Percentiles rank a stretch among this genome's conserved stretches.
These are phyloP conservation scores for Mustela nigripes DNA, from an alignment of 2,113 vertebrate species.

Conservation along the genomic window DNA sequence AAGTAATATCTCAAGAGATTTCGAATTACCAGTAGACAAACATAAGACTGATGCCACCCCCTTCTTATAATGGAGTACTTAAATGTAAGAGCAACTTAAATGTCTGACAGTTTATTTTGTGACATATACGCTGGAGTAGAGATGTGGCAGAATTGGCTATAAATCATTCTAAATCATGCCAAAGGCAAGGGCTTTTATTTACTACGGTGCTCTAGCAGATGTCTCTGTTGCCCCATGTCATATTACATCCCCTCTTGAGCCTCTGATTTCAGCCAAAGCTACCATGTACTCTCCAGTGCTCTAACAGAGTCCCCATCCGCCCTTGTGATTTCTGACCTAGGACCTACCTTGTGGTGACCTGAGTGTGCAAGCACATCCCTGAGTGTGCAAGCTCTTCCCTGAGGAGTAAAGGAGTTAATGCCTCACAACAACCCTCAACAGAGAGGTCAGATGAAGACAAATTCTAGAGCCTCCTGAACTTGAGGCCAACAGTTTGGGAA, in stretches of 20 bases:
- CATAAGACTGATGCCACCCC: neutral
- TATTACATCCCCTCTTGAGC: neutral
- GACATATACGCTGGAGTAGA: neutral
- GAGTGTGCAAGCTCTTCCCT: neutral
- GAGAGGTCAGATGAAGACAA: neutral
- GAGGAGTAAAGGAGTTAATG: neutral
- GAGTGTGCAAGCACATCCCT: neutral
- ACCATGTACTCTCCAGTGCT: neutral
- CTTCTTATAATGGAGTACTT: conserved; percentile 39
- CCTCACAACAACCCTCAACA: neutral
- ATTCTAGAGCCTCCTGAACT: neutral
- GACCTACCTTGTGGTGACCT: neutral
- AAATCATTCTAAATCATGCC: neutral
- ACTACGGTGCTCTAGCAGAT: neutral
- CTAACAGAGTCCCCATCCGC: neutral
- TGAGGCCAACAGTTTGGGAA: neutral
- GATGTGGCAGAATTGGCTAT: conserved; percentile 30
- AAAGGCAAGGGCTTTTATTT: neutral
- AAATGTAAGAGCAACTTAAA: neutral
- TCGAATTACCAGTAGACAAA: conserved; percentile 27
- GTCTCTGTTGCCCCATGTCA: neutral
- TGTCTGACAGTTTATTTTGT: conserved; percentile 51
- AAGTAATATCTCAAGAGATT: conserved; percentile 49
- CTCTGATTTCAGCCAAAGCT: neutral
- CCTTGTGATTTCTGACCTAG: neutral